Evolutionary conservation across 2,797 vertebrate genomes (phyloP).

Genomic region (Labroides dimidiatus): DNA sequence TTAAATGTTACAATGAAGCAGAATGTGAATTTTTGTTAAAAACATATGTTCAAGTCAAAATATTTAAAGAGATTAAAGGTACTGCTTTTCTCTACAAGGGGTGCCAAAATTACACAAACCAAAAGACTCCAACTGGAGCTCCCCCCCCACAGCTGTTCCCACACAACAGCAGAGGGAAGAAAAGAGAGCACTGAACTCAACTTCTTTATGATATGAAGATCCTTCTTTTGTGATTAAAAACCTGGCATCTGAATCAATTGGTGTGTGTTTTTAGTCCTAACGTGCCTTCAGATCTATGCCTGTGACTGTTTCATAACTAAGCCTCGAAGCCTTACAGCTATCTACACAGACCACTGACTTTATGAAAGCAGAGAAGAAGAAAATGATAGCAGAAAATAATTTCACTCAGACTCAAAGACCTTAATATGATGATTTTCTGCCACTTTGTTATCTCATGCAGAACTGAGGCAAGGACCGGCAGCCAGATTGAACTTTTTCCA

Average conservation of each 20-base stretch:
- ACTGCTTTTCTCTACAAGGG: no score
- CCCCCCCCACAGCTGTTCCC: not conserved
- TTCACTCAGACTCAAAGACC: slow-evolving; percentile 26
- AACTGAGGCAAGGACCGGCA: not conserved
- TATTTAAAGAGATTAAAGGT: no score
- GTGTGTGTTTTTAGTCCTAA: slow-evolving; percentile 40
- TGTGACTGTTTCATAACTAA: slow-evolving; percentile 17
- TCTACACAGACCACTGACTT: slow-evolving; percentile 13
- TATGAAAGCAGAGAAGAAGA: slow-evolving; percentile 7
- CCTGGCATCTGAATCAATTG: slow-evolving; percentile 54
- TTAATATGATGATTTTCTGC: slow-evolving; percentile 15
- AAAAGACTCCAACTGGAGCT: slow-evolving; percentile 9
- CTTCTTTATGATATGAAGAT: slow-evolving; percentile 31
- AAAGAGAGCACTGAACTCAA: slow-evolving; percentile 35
- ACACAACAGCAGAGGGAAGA: slow-evolving; percentile 35
- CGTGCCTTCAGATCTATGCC: slow-evolving; percentile 25
- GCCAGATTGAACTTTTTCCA: slow-evolving; percentile 1
- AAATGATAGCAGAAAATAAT: slow-evolving; percentile 34
- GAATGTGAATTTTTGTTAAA: no score
- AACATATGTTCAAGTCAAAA: no score
- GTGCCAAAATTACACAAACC: no score
- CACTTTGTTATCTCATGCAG: slow-evolving; percentile 12
- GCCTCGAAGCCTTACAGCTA: slow-evolving; percentile 23
- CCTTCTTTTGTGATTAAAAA: slow-evolving; percentile 29
- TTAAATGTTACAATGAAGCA: no score